These are phyloP conservation scores for Liposcelis brunnea DNA, from an alignment of 2,888 invertebrate species.

Conservation along the genomic window DNA sequence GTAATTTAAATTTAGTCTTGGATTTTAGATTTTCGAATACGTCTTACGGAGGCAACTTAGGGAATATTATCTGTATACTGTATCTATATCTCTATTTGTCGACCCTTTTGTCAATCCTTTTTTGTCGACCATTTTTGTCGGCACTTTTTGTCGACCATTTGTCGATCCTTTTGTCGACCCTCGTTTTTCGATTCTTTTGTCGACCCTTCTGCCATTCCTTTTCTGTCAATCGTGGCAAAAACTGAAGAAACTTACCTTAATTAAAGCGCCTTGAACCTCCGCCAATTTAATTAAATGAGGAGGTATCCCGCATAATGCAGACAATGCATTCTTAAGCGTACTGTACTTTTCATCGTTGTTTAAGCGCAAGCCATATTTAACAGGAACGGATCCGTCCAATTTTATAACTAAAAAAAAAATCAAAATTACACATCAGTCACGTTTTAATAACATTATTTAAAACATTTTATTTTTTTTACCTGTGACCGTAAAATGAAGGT, in stretches of 20 bases:
- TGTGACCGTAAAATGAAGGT: conserved; percentile 54
- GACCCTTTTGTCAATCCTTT: too few species aligned
- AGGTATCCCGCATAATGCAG: conserved; percentile 41
- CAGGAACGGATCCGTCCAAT: conserved; percentile 66
- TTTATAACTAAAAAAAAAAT: conserved; percentile 37
- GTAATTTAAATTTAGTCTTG: not conserved
- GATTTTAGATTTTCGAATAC: too few species aligned
- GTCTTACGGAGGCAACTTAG: too few species aligned
- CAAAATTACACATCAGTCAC: conserved; percentile 7
- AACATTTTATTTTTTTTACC: conserved; percentile 30
- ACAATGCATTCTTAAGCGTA: conserved; percentile 55
- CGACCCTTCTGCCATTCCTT: too few species aligned
- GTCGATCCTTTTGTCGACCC: too few species aligned
- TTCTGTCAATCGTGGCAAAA: too few species aligned
- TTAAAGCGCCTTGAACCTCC: conserved; percentile 50
- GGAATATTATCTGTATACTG: too few species aligned
- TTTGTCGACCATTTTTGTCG: too few species aligned
- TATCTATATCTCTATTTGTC: too few species aligned
- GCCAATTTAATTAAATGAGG: conserved; percentile 47
- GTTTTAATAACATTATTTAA: conserved; percentile 1
- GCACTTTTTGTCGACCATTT: too few species aligned
- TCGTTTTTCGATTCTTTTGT: too few species aligned
- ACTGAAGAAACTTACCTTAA: conserved; percentile 27
- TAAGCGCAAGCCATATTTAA: conserved; percentile 67
- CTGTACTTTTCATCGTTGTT: conserved; percentile 65